A percentile compares a stretch with the other conserved stretches of the same genome.
phyloP scores from a whole-genome alignment of 2,113 vertebrate genomes.

The Thalassoma bifasciatum region DNA sequence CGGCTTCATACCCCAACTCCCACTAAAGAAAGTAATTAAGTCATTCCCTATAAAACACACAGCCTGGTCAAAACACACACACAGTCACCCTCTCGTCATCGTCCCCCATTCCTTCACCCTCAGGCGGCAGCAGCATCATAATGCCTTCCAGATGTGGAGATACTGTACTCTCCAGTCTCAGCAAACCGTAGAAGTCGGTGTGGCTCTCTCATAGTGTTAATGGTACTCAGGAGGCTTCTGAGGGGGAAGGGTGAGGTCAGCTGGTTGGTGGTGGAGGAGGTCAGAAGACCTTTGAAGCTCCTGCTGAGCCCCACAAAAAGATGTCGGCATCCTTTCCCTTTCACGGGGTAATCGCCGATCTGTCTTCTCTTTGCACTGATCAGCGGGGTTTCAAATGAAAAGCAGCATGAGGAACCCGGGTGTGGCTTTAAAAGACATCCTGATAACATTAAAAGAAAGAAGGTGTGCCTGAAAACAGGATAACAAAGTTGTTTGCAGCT shows the following conservation, averaged over 20 bases:
- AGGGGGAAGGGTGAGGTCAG: not conserved
- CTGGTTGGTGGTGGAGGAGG: constrained; percentile 9
- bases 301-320: constrained; percentile 64
- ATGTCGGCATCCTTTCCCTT: constrained; percentile 69
- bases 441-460: constrained; percentile 40
- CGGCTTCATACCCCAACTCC: constrained; percentile 30
- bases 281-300: constrained; percentile 61
- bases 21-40: constrained; percentile 63
- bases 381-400: constrained; percentile 61
- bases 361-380: constrained; percentile 54
- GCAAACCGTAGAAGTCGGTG: constrained; percentile 74
- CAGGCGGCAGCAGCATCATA: constrained; percentile 70
- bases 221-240: constrained; percentile 75
- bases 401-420: constrained; percentile 41
- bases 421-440: constrained; percentile 64
- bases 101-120: constrained; percentile 67
- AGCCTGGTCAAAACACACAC: constrained; percentile 50
- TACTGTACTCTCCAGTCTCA: constrained; percentile 67
- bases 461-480: constrained; percentile 44
- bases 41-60: constrained; percentile 44
- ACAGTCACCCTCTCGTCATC: constrained; percentile 48
- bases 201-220: constrained; percentile 76
- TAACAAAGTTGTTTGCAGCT: constrained; percentile 64
- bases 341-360: constrained; percentile 71
- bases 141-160: constrained; percentile 84